These are phyloP conservation scores for Panopea generosa DNA, from an alignment of 2,888 invertebrate genomes.

Conservation along the genomic window DNA sequence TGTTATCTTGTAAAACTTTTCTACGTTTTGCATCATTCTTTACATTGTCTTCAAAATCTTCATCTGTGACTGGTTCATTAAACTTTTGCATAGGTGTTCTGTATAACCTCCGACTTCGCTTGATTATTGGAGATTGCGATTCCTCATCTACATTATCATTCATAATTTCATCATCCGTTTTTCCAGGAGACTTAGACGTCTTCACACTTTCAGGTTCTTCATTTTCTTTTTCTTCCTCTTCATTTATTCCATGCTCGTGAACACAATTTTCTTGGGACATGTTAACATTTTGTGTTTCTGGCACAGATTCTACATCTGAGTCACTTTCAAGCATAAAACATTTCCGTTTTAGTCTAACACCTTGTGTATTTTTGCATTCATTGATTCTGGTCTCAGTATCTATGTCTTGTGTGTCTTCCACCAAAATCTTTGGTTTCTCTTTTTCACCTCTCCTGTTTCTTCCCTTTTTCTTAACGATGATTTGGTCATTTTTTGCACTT, in stretches of 20 bases:
- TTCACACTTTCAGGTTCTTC: conserved; percentile 6
- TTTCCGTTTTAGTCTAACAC: conserved; percentile 8
- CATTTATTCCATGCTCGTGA: background rate
- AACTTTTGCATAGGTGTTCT: too few relatives aligned
- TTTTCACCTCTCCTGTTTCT: conserved; percentile 18
- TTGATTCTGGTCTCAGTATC: background rate
- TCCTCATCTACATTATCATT: conserved; percentile 13
- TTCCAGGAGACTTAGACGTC: conserved; percentile 4
- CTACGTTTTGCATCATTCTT: too few relatives aligned
- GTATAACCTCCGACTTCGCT: background rate
- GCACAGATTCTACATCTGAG: conserved; percentile 44
- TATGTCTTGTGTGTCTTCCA: conserved; percentile 41
- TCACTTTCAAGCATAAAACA: conserved; percentile 47
- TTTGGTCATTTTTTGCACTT: conserved; percentile 9
- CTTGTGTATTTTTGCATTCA: background rate
- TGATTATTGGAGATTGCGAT: conserved; percentile 39
- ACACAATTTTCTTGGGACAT: conserved; percentile 7
- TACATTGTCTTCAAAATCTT: conserved; percentile 1
- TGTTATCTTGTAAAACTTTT: background rate
- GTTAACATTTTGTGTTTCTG: conserved; percentile 47
- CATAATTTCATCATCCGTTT: too few relatives aligned
- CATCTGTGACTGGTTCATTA: background rate
- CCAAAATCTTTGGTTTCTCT: conserved; percentile 19
- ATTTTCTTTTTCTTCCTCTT: background rate
- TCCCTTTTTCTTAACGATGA: too few relatives aligned